Percentiles rank a stretch among this genome's conserved stretches.
phyloP scores from a whole-genome alignment of 2,113 vertebrate genomes.

The Neofelis nebulosa region DNA sequence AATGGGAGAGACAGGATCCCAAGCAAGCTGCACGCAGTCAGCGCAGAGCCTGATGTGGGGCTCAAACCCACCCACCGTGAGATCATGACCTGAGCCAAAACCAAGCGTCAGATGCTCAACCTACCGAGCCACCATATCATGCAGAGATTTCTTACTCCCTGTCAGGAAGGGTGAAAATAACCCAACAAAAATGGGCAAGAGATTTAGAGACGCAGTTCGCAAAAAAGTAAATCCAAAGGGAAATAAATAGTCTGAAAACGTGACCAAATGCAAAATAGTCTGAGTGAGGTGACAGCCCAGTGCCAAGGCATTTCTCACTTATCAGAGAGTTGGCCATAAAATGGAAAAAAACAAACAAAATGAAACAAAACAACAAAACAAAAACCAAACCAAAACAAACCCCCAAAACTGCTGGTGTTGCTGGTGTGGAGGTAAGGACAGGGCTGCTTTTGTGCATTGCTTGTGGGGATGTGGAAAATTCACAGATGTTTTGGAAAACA shows the following conservation, averaged over 20 bases:
- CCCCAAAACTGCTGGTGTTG: too few species aligned
- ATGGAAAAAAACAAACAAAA: not conserved
- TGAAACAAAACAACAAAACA: too few species aligned
- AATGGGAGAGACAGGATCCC: too few species aligned
- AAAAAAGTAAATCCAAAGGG: not conserved
- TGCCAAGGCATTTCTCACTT: not conserved
- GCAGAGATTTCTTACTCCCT: not conserved
- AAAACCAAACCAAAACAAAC: too few species aligned
- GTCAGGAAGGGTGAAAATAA: not conserved
- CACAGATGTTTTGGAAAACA: not conserved
- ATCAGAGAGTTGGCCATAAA: not conserved
- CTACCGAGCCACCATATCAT: too few species aligned
- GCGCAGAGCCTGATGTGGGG: too few species aligned
- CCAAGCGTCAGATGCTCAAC: too few species aligned
- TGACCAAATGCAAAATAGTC: not conserved
- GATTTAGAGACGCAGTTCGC: not conserved
- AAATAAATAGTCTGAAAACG: not conserved
- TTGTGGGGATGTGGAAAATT: not conserved
- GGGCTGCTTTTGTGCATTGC: not conserved
- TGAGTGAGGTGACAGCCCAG: not conserved
- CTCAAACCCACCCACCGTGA: too few species aligned
- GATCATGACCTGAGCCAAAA: too few species aligned
- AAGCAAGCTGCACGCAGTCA: too few species aligned
- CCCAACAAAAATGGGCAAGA: not conserved
- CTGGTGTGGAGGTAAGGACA: not conserved